Base-by-base conservation (phyloP, 2,888 invertebrate genomes). In the Lacanobia oleracea region DNA sequence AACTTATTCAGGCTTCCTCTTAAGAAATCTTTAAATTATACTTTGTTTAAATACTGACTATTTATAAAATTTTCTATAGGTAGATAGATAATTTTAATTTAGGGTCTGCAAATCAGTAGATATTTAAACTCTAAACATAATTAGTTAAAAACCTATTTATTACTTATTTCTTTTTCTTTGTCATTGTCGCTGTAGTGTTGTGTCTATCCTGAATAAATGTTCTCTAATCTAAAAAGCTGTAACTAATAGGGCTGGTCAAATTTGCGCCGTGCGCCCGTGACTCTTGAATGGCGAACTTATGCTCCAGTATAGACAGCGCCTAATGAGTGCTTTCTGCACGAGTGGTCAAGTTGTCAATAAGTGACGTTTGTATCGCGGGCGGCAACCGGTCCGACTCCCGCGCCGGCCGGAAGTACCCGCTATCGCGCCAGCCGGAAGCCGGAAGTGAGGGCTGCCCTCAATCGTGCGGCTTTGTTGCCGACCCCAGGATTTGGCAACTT, bases 391-490 rank as follows among this genome's bases (percentile, higher is more conserved):
- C 63, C 50, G 63, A 66, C 65, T 56, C 27, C 63, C 48, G 54
- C 1, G 48, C 27, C 59, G 16, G 69, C 68, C 79, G 86, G 88
- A 83, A 81, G 73, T 72, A 18, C 56, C 9, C 16, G 68, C 57
- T 66, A 62, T 64, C 80, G 79, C 16, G 68, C 57, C 67, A 62
- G 66, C 80, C 80, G 87, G 82, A 82, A 85, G 76, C 86, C 85
- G 88, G 87, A 87, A 86, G 84, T 66, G 71, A 71, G 65, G 61
- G 69, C 61, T 72, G 83, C 43, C 74, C 85, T 63, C 76, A 86
- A 80, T 84, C 70, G 67, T 73, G 60, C 16, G 43, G 84, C 84
- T 81, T 79, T 86, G 84, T 84, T 81, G 75, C 43, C 45, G 63
- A 56, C 60, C 72, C 66, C 69, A 62, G 60, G 63, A 73, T 51